Conservation (phyloP, 2,888 invertebrate species). For the Gastracanthus pulcherrimus region DNA sequence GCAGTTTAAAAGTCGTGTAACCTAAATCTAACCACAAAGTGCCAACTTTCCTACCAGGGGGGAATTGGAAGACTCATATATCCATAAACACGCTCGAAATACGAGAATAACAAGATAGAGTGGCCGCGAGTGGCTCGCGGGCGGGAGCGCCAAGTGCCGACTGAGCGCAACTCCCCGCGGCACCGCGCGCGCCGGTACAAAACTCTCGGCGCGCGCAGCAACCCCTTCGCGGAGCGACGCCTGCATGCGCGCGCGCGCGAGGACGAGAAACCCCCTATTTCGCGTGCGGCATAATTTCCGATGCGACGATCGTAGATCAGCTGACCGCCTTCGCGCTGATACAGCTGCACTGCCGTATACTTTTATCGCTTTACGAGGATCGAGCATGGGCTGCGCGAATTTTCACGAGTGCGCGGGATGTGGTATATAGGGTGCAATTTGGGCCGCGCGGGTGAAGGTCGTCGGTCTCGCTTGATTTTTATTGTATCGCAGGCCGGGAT, state of each 20-base stretch:
- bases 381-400: neutral
- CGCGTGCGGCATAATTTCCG: conserved; percentile 6
- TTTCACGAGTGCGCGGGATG: too few relatives aligned
- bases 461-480: neutral
- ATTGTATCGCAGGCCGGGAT: too few relatives aligned
- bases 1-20: too few relatives aligned
- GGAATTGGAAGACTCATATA: too few relatives aligned
- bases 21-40: too few relatives aligned
- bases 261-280: neutral
- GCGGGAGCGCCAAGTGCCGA: neutral
- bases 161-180: neutral
- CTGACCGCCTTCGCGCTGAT: neutral
- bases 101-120: too few relatives aligned
- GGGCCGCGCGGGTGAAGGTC: conserved; percentile 16
- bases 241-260: neutral
- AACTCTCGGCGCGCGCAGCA: neutral
- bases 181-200: neutral
- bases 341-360: neutral
- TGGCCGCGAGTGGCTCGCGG: neutral
- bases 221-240: neutral
- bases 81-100: too few relatives aligned
- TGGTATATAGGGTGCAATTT: too few relatives aligned
- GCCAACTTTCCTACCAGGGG: too few relatives aligned
- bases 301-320: conserved; percentile 34
- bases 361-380: conserved; percentile 25